Conservation (phyloP, 2,888 invertebrate genomes). For the Achlya flavicornis region DNA sequence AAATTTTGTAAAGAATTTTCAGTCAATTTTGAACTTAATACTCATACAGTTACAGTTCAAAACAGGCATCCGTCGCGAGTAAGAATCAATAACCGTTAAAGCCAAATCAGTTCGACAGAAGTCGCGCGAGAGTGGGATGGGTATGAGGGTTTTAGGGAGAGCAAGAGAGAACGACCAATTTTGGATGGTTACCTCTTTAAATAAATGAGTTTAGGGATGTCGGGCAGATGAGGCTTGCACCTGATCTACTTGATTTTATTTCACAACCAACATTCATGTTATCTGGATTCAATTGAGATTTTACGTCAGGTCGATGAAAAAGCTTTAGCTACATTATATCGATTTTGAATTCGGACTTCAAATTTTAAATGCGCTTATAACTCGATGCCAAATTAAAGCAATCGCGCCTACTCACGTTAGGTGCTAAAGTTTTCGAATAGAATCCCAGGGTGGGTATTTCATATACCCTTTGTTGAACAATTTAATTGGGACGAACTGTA, state of each 20-base stretch:
- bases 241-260: conserved; percentile 78
- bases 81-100: conserved; percentile 79
- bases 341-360: too few relatives aligned
- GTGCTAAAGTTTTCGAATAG: too few relatives aligned
- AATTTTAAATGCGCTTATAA: too few relatives aligned
- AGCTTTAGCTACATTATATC: not conserved
- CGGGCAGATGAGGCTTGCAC: conserved; percentile 68
- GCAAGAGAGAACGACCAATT: conserved; percentile 50
- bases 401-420: too few relatives aligned
- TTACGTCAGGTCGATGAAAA: not conserved
- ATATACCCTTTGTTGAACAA: too few relatives aligned
- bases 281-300: not conserved
- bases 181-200: conserved; percentile 52
- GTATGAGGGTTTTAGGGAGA: conserved; percentile 36
- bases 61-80: conserved; percentile 40
- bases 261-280: conserved; percentile 51
- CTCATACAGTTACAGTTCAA: conserved; percentile 40
- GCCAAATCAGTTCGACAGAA: conserved; percentile 74
- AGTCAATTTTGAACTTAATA: conserved; percentile 42
- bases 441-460: too few relatives aligned
- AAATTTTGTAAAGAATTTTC: conserved; percentile 30
- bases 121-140: conserved; percentile 61
- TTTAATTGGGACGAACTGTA: too few relatives aligned
- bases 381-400: too few relatives aligned
- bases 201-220: conserved; percentile 60